Base-by-base conservation (phyloP, 2,113 vertebrate species). In the Anguilla rostrata region DNA sequence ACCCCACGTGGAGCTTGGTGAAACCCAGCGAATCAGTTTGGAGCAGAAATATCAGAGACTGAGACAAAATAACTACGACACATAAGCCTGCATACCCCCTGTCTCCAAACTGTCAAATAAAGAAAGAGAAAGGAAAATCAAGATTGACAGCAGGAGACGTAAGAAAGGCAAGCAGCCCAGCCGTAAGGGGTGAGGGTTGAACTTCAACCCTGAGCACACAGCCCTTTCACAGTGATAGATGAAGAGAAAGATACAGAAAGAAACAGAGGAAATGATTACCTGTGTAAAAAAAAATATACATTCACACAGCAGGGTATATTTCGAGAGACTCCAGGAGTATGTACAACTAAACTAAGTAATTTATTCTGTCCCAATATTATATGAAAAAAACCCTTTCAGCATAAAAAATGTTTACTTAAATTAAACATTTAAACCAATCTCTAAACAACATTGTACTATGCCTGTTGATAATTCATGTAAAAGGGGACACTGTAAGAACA, bases 151-250 rank as follows among this genome's bases (percentile, higher is more conserved):
- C 14, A 22, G 71, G n/a, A 75, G 78, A 29, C 14, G 22, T 12
- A 71, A 15, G 7, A 26, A 71, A 84, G 18, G 78, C 34, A 75
- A 34, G 71, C 71, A 29, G n/a, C 7, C 18, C 71, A 29, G n/a
- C 7, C 18, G 2, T 26, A 26, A 20, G 26, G 20, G 41, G 63
- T 3, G 5, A 7, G 39, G 46, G 78, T 66, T 26, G n/a, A 81
- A 63, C 39, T 39, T 40, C 84, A 82, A 83, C 56, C 88, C 57
- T 91, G 92, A 94, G 91, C 92, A 94, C 93, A 93, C 93, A 94
- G 91, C 91, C 91, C 92, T 85, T 90, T 90, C 66, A 85, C 43
- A 90, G 84, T 85, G 60, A 57, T 18, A 84, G 18, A 39, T 39
- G 83, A 75, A 43, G 26, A 26, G 20, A 88, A 2, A 84, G 16